phyloP scores from a whole-genome alignment of 2,113 vertebrate genomes.

The Bambusicola thoracicus region DNA sequence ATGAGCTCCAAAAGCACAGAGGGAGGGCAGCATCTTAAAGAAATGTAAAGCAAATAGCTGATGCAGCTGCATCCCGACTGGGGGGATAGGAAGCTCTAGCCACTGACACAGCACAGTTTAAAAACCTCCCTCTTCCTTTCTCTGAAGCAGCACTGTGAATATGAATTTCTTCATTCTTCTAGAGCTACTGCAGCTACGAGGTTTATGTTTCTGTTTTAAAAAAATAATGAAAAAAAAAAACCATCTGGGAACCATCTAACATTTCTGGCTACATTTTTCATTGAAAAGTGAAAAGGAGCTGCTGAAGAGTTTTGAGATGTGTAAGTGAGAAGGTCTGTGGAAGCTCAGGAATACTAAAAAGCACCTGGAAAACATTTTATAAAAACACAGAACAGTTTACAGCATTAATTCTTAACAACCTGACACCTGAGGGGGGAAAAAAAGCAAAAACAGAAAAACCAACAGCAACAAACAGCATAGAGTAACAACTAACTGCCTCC shows the following conservation, averaged over 20 bases:
- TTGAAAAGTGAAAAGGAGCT: neutral
- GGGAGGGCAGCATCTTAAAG: neutral
- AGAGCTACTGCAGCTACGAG: neutral
- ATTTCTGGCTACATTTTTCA: neutral
- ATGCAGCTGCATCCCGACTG: neutral
- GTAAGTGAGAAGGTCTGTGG: neutral
- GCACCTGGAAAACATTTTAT: neutral
- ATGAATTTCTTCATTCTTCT: neutral
- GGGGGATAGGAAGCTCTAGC: neutral
- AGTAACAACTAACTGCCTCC: too few relatives aligned
- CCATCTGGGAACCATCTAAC: neutral
- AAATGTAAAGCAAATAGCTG: neutral
- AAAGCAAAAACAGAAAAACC: too few relatives aligned
- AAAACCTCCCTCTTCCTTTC: neutral
- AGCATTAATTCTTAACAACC: neutral
- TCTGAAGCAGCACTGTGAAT: neutral
- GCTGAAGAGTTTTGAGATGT: neutral
- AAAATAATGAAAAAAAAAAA: neutral
- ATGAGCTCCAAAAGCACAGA: neutral
- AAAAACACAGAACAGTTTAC: neutral
- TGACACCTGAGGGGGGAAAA: too few relatives aligned
- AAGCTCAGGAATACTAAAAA: neutral
- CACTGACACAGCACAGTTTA: rapidly evolving
- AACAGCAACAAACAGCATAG: too few relatives aligned
- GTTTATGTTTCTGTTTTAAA: neutral